Conservation (phyloP, 2,797 vertebrate species). For the Megaceryle alcyon region DNA sequence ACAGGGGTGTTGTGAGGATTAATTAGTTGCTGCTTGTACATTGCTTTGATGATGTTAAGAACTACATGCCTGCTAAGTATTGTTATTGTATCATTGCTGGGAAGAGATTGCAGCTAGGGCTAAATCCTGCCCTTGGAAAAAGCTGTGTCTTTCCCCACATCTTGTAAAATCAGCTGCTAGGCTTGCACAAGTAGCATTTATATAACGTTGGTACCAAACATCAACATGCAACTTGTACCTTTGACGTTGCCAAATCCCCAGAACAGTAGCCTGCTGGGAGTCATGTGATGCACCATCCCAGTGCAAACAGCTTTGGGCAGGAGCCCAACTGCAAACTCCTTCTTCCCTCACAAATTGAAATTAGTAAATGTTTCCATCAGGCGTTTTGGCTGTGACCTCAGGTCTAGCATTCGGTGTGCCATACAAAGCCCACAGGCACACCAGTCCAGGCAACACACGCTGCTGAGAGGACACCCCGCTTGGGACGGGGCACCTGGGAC, state of each 20-base stretch:
- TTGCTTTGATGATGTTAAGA: slow-evolving; percentile 64
- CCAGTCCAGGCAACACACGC: fast-evolving
- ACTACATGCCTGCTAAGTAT: slow-evolving; percentile 52
- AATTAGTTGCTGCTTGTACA: slow-evolving; percentile 61
- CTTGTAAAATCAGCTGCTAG: slow-evolving; percentile 37
- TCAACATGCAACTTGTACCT: neutral
- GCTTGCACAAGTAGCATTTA: slow-evolving; percentile 26
- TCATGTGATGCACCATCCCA: neutral
- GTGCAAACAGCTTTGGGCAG: neutral
- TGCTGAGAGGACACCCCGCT: neutral
- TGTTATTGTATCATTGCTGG: slow-evolving; percentile 45
- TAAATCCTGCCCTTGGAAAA: slow-evolving; percentile 46
- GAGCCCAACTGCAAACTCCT: neutral
- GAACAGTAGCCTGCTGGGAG: slow-evolving; percentile 1
- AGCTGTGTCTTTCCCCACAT: neutral
- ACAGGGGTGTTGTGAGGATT: slow-evolving; percentile 62
- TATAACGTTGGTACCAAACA: slow-evolving; percentile 35
- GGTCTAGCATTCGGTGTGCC: neutral
- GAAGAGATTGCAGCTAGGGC: slow-evolving; percentile 26
- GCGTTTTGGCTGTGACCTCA: neutral
- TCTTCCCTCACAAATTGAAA: neutral
- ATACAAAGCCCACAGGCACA: neutral
- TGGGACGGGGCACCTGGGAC: neutral
- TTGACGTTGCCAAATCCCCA: slow-evolving; percentile 16
- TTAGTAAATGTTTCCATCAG: neutral